Conservation (phyloP, 1,140 invertebrate species). For the Papilio glaucus region DNA sequence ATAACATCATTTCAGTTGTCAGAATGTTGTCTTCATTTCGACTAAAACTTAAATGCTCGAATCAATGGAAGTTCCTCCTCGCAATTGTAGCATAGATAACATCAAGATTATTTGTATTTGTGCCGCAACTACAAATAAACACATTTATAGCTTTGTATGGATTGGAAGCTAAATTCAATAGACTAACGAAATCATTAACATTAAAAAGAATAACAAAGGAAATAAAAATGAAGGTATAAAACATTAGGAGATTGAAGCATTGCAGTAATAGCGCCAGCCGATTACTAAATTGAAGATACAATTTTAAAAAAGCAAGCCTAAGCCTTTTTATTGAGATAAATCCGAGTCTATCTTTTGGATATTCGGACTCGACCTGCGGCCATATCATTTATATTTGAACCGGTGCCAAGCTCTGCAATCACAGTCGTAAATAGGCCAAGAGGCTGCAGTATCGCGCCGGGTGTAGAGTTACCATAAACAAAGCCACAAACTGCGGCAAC, state of each 20-base stretch:
- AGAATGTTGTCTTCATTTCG: no score
- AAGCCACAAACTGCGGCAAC: slow-evolving; percentile 39
- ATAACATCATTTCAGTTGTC: no score
- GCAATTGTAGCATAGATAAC: no score
- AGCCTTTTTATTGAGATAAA: slow-evolving; percentile 27
- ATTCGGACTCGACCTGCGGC: slow-evolving; percentile 41
- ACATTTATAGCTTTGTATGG: no score
- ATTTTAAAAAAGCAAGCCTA: slow-evolving; percentile 14
- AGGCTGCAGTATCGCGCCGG: slow-evolving; percentile 49
- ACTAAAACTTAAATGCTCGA: no score
- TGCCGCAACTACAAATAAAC: no score
- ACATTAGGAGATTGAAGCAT: slow-evolving; percentile 22
- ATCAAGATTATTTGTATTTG: no score
- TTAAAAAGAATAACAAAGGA: no score
- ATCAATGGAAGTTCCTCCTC: no score
- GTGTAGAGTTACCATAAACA: slow-evolving; percentile 40
- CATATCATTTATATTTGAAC: slow-evolving; percentile 52
- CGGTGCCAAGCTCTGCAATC: slow-evolving; percentile 58
- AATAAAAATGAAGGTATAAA: no score
- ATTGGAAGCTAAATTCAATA: no score
- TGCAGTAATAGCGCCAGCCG: slow-evolving; percentile 4
- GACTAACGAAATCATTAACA: no score
- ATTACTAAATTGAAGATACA: slow-evolving; percentile 27
- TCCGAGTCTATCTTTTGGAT: slow-evolving; percentile 46
- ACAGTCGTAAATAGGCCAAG: slow-evolving; percentile 63